These are phyloP conservation scores for Pseudorectes ferrugineus DNA, from an alignment of 2,113 vertebrate species.

Conservation along the genomic window DNA sequence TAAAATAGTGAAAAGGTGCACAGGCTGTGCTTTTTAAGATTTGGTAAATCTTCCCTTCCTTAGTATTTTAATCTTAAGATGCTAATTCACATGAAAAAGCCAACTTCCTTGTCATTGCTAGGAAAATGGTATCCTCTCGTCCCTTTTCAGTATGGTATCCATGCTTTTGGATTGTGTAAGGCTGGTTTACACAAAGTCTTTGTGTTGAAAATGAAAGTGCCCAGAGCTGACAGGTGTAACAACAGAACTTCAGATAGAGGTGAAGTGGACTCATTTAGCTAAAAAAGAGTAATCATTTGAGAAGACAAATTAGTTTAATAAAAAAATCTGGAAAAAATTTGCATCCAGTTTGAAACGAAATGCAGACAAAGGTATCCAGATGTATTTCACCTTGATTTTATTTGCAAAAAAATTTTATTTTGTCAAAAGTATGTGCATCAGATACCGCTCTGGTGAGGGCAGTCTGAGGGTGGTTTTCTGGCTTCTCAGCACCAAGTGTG, in stretches of 20 bases:
- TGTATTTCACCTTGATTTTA: neutral
- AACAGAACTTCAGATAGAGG: neutral
- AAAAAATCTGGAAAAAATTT: neutral
- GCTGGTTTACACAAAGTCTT: neutral
- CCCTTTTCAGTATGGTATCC: neutral
- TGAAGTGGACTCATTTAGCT: neutral
- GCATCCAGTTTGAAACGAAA: neutral
- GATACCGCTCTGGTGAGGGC: neutral
- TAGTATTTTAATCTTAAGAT: neutral
- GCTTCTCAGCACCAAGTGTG: neutral
- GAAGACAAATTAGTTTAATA: neutral
- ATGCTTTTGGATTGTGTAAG: accelerated
- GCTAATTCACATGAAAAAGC: neutral
- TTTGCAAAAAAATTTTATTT: neutral
- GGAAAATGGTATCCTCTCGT: neutral
- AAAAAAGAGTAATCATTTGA: neutral
- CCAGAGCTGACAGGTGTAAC: accelerated
- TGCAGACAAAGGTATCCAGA: neutral
- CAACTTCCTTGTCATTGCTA: neutral
- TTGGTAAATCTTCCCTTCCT: neutral
- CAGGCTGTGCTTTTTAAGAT: neutral
- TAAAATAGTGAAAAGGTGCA: neutral
- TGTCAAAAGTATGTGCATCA: neutral
- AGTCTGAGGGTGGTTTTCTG: neutral
- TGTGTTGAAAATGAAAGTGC: neutral